These are phyloP conservation scores for Trachelus stipa DNA, from an alignment of 2,888 invertebrate species.

Conservation along the genomic window DNA sequence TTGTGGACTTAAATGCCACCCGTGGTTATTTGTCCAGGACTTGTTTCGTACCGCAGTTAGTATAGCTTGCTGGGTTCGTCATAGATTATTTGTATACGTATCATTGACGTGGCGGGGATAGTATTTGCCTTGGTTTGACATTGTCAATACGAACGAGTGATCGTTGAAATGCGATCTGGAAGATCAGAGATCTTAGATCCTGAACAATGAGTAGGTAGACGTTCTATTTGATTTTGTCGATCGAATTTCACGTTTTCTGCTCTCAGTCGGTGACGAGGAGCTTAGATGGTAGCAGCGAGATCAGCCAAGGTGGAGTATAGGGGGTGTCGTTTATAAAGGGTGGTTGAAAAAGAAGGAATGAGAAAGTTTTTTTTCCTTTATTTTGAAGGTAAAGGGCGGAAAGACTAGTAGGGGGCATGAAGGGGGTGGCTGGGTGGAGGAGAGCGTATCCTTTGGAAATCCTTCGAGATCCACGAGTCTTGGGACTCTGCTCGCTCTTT, in stretches of 20 bases:
- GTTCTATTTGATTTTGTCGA: constrained; percentile 3
- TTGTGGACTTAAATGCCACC: neutral
- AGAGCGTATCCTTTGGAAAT: neutral
- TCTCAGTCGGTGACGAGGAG: constrained; percentile 1
- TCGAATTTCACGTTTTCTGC: constrained; percentile 4
- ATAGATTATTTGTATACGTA: neutral
- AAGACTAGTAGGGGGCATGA: too few species aligned
- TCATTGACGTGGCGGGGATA: neutral
- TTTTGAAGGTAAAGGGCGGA: neutral
- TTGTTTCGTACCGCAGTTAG: neutral
- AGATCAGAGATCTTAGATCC: neutral
- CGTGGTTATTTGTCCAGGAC: neutral
- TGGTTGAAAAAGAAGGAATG: constrained; percentile 1
- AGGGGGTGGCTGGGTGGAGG: too few species aligned
- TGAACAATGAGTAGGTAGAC: neutral
- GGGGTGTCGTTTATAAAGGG: neutral
- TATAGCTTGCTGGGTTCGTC: neutral
- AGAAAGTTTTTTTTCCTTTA: constrained; percentile 7
- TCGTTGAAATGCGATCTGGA: neutral
- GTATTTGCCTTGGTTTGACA: constrained; percentile 8
- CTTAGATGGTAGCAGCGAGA: neutral
- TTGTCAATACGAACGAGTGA: neutral
- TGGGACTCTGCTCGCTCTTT: neutral
- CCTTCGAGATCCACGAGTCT: neutral
- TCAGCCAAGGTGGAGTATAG: neutral